Evolutionary conservation across 2,113 vertebrate species (phyloP).

Genomic region (Bubo bubo): DNA sequence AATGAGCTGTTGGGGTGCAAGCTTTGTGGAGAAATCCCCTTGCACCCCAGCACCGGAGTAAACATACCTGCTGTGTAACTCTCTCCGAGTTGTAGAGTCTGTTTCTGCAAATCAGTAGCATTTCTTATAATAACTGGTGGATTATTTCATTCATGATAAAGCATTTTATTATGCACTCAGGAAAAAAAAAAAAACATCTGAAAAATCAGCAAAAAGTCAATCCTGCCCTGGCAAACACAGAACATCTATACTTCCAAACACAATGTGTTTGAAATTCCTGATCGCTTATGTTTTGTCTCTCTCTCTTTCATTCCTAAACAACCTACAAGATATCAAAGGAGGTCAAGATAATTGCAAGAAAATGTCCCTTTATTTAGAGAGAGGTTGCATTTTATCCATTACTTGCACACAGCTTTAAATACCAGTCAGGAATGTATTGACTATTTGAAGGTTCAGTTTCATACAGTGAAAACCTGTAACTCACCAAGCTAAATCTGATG

Average conservation of each 20-base stretch:
- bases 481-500: neutral
- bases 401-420: neutral
- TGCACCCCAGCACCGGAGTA: no score
- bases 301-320: neutral
- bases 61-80: no score
- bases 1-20: no score
- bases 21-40: no score
- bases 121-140: neutral
- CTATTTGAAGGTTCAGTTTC: neutral
- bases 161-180: neutral
- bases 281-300: neutral
- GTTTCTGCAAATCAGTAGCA: neutral
- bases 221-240: neutral
- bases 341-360: neutral
- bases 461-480: neutral
- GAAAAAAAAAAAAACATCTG: neutral
- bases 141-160: neutral
- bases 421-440: neutral
- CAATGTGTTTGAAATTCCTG: neutral
- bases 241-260: neutral
- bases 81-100: no score
- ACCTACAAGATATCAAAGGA: neutral
- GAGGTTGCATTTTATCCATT: neutral
- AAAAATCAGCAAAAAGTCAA: neutral
- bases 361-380: neutral